These are phyloP conservation scores for Aphodius granarius DNA, from an alignment of 2,888 invertebrate species.

Conservation along the genomic window DNA sequence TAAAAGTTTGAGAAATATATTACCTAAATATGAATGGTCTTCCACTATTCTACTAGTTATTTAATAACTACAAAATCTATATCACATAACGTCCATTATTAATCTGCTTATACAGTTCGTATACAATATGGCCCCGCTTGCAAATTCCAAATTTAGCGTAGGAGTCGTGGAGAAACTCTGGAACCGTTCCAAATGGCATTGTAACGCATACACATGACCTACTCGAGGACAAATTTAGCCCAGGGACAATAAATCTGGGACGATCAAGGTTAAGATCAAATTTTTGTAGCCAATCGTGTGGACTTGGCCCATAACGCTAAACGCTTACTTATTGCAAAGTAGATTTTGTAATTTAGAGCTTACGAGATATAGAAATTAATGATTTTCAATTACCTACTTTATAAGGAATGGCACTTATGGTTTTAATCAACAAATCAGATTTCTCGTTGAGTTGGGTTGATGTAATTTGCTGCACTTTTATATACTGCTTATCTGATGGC, in stretches of 20 bases:
- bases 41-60: background rate
- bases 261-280: background rate
- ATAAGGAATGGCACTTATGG: too few relatives aligned
- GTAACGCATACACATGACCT: background rate
- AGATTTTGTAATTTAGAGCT: too few relatives aligned
- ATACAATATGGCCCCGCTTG: background rate
- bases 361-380: too few relatives aligned
- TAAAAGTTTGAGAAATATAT: too few relatives aligned
- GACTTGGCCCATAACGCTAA: background rate
- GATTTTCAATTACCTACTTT: background rate
- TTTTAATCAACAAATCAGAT: too few relatives aligned
- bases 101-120: background rate
- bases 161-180: background rate
- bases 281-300: background rate
- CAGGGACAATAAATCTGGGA: background rate
- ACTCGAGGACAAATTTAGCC: background rate
- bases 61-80: background rate
- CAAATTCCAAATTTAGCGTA: background rate
- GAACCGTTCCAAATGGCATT: background rate
- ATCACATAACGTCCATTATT: background rate
- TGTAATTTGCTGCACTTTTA: too few relatives aligned
- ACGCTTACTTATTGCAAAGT: background rate
- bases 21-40: too few relatives aligned
- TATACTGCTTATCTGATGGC: too few relatives aligned
- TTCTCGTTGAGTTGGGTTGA: too few relatives aligned